These are phyloP conservation scores for Parazoanthus darwini DNA, from an alignment of 92 coral and sea anemone species.

Conservation along the genomic window DNA sequence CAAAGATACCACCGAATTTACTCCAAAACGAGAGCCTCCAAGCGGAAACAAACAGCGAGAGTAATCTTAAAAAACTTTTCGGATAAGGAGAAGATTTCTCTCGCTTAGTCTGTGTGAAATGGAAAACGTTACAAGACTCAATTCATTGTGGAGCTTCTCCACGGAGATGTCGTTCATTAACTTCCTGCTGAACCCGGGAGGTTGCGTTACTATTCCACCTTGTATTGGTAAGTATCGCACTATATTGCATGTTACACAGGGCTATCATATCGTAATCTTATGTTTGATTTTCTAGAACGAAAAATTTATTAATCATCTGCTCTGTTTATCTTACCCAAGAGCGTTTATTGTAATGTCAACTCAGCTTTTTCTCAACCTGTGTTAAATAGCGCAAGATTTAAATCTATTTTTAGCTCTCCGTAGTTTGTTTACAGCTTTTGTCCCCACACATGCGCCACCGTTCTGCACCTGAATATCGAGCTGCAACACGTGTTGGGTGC, in stretches of 20 bases:
- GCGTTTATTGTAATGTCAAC: neutral
- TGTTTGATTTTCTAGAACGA: neutral
- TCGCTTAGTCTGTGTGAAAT: neutral
- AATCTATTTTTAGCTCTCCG: neutral
- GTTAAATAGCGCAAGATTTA: neutral
- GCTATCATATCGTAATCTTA: too few species aligned
- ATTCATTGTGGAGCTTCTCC: neutral
- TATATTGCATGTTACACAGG: neutral
- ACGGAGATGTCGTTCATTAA: slow-evolving; percentile 12
- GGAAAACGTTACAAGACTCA: slow-evolving; percentile 17
- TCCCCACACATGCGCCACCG: too few species aligned
- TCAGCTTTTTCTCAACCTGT: neutral
- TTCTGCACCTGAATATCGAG: neutral
- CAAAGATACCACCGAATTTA: neutral
- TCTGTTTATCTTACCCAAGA: neutral
- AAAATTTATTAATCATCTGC: too few species aligned
- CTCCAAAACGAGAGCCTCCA: neutral
- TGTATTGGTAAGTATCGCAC: slow-evolving; percentile 13
- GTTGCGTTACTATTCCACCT: neutral
- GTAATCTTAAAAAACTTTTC: neutral
- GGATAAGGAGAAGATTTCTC: neutral
- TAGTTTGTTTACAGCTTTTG: neutral
- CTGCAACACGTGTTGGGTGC: neutral
- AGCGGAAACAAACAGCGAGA: neutral
- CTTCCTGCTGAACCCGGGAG: slow-evolving; percentile 12